Conservation (phyloP, 2,888 invertebrate species). For the Hemaris fuciformis region DNA sequence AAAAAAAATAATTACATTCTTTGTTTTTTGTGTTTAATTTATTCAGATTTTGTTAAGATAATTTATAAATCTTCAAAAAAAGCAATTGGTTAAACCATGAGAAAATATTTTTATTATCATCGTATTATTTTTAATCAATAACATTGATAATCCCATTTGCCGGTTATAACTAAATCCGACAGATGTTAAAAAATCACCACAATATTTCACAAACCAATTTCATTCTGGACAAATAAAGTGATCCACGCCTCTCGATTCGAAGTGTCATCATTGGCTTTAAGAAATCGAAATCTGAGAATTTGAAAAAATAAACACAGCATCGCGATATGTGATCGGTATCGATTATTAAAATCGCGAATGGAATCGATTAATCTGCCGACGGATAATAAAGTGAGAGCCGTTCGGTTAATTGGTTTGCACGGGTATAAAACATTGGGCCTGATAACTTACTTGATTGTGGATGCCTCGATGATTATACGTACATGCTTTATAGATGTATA, state of each 20-base stretch:
- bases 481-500: not conserved
- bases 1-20: no score
- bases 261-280: not conserved
- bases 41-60: no score
- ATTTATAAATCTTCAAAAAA: no score
- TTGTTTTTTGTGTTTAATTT: no score
- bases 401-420: conserved; percentile 72
- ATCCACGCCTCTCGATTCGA: conserved; percentile 9
- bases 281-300: not conserved
- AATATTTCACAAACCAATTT: conserved; percentile 7
- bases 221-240: not conserved
- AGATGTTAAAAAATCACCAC: not conserved
- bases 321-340: conserved; percentile 64
- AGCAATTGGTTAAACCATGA: no score
- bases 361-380: conserved; percentile 63
- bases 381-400: conserved; percentile 57
- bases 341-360: conserved; percentile 70
- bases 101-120: no score
- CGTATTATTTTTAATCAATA: not conserved
- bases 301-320: conserved; percentile 73
- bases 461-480: not conserved
- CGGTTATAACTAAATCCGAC: not conserved
- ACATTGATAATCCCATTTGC: not conserved
- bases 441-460: conserved; percentile 55
- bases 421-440: conserved; percentile 54